These are phyloP conservation scores for Chaitophorus viminalis DNA, from an alignment of 2,888 invertebrate species.

Conservation along the genomic window DNA sequence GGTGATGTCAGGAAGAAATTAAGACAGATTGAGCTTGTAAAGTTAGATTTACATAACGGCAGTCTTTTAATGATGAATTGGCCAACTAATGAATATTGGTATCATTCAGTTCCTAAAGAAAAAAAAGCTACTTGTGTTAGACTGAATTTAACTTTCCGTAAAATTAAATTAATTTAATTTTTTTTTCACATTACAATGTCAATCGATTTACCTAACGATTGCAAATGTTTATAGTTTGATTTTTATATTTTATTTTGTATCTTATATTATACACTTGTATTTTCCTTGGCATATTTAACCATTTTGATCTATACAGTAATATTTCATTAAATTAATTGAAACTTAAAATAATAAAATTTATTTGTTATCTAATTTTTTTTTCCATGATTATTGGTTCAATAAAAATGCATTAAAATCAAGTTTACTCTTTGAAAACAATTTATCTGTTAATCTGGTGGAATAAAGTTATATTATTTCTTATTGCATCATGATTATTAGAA, in stretches of 20 bases:
- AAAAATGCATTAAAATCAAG: background rate
- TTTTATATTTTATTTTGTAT: background rate
- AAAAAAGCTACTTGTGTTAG: conserved; percentile 71
- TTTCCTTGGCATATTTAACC: background rate
- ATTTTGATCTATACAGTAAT: background rate
- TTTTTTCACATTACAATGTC: background rate
- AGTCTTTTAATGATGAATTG: conserved; percentile 77
- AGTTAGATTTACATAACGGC: conserved; percentile 74
- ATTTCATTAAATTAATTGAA: background rate
- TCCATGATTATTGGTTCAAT: background rate
- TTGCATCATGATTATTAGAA: too few species aligned
- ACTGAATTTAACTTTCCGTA: conserved; percentile 76
- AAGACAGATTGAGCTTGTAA: conserved; percentile 70
- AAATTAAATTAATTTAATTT: conserved; percentile 55
- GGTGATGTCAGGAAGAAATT: conserved; percentile 71
- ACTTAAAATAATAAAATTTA: too few species aligned
- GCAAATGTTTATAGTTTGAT: background rate
- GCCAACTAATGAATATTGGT: conserved; percentile 78
- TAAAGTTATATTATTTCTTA: background rate
- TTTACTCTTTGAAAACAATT: background rate
- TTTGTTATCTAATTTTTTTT: background rate
- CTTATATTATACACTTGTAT: background rate
- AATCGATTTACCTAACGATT: background rate
- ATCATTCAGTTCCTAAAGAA: conserved; percentile 75
- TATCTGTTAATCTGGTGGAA: background rate